Base-by-base conservation (phyloP, 2,113 vertebrate genomes). In the Apeltes quadracus region DNA sequence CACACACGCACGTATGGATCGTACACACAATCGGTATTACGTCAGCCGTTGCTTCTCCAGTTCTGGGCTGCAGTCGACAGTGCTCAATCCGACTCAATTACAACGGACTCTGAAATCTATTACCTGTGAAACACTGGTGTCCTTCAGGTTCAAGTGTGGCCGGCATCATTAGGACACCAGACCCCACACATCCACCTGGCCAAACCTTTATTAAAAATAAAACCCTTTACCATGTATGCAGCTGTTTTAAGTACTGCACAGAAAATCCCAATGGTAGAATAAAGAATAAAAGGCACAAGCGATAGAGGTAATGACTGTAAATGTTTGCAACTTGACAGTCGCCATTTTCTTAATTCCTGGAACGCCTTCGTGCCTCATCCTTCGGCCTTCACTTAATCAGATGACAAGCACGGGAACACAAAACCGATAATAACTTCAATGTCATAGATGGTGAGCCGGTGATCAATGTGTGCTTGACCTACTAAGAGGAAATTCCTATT, bases 81-180 rank as follows among this genome's bases (percentile, higher is more conserved):
- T 58, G 66, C 74, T 75, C 67, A 78, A 56, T 75, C 75, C 63
- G 44, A 56, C 82, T 87, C 70, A 72, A 34, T 83, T 69, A 58
- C 48, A 69, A 22, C 54, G 74, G 56, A 74, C 68, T 69, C 68
- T 50, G 58, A 3, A 41, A 66, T 83, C 72, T 61, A 73, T 84
- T 78, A 75, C 59, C 59, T 53, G 66, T 15, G 71, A 90, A 75
- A 75, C 34, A 9, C 48, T n/a, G 38, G 22, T 69, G 74, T 56
- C 83, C 73, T 15, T 61, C 61, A 63, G 75, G 71, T 43, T 73
- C 50, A 75, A 65, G 68, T 81, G 67, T 59, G 56, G 58, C 25
- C 66, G 50, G 74, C 75, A 67, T 85, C 78, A 78, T 82, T 68
- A 75, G 71, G 27, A 77, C 34, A 66, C 43, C 32, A 32, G n/a